These are phyloP conservation scores for Danio albolineatus DNA, from an alignment of 2,797 vertebrate species.

Conservation along the genomic window DNA sequence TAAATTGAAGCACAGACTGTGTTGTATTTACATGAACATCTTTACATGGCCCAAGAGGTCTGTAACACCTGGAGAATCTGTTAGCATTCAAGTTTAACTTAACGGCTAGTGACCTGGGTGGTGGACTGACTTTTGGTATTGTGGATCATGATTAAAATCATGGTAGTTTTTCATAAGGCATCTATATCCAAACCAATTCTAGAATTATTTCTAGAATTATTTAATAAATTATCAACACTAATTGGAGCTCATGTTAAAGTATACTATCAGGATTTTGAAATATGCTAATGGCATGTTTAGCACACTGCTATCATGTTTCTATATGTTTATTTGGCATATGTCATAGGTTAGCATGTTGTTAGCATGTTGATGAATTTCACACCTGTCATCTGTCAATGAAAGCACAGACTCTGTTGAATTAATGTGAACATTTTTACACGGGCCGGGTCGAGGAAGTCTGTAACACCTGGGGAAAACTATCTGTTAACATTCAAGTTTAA, in stretches of 20 bases:
- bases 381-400: slow-evolving; percentile 9
- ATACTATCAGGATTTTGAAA: too few species aligned
- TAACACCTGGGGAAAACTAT: slow-evolving; percentile 14
- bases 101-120: background rate
- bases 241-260: too few species aligned
- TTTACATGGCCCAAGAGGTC: background rate
- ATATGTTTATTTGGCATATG: too few species aligned
- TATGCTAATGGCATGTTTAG: too few species aligned
- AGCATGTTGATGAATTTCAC: slow-evolving; percentile 10
- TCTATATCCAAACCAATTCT: too few species aligned
- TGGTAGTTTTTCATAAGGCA: too few species aligned
- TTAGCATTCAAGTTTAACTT: slow-evolving; percentile 11
- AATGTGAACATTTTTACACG: slow-evolving; percentile 15
- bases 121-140: background rate
- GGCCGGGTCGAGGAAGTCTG: too few species aligned
- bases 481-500: slow-evolving; percentile 15
- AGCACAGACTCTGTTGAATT: slow-evolving; percentile 1
- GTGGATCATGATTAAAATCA: too few species aligned
- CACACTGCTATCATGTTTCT: too few species aligned
- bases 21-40: slow-evolving; percentile 9
- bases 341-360: too few species aligned
- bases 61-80: slow-evolving; percentile 15
- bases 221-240: too few species aligned
- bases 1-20: background rate
- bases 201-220: too few species aligned